These are phyloP conservation scores for Pteruthius melanotis DNA, from an alignment of 2,113 vertebrate genomes.

Conservation along the genomic window DNA sequence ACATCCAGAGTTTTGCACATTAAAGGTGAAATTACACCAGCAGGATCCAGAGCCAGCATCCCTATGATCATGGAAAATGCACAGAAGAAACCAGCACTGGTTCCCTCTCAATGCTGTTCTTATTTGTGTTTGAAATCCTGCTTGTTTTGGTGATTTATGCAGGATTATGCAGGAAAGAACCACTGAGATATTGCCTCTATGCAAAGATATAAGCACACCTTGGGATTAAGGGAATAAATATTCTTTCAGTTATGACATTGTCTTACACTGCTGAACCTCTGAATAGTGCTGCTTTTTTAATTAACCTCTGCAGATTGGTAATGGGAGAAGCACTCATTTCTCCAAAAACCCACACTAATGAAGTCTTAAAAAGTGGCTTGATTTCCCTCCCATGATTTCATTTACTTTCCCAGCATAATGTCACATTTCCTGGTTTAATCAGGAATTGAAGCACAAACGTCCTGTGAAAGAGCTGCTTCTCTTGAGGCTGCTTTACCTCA, in stretches of 20 bases:
- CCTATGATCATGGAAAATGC: neutral
- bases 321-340: neutral
- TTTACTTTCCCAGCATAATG: neutral
- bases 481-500: neutral
- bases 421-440: neutral
- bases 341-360: neutral
- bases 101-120: neutral
- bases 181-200: neutral
- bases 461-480: neutral
- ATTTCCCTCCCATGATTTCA: neutral
- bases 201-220: neutral
- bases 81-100: neutral
- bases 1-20: neutral
- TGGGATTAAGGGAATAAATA: neutral
- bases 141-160: neutral
- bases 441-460: neutral
- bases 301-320: neutral
- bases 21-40: neutral
- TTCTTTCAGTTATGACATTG: neutral
- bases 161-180: neutral
- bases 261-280: neutral
- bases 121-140: neutral
- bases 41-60: neutral
- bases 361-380: neutral
- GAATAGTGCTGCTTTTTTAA: neutral